These are phyloP conservation scores for Chaitophorus viminalis DNA, from an alignment of 2,888 invertebrate genomes.

Conservation along the genomic window DNA sequence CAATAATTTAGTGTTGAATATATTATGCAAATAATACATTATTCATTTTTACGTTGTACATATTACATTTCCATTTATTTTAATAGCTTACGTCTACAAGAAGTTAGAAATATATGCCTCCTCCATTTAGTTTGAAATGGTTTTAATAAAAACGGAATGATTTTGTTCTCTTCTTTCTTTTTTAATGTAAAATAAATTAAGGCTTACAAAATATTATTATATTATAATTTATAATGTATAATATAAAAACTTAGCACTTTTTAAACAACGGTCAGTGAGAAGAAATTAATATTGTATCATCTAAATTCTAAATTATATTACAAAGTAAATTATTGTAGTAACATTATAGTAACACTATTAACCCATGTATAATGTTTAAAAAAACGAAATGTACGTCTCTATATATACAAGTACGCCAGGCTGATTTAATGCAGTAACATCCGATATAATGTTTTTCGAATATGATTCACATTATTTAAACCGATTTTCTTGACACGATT, in stretches of 20 bases:
- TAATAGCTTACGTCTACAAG: not conserved
- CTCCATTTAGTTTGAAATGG: not conserved
- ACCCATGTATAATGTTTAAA: too few relatives aligned
- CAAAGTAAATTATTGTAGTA: not conserved
- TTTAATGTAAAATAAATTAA: not conserved
- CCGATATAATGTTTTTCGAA: not conserved
- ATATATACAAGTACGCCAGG: not conserved
- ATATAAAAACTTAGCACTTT: not conserved
- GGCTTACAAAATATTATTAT: not conserved
- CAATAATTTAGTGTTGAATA: not conserved
- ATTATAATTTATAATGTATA: too few relatives aligned
- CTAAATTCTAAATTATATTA: not conserved
- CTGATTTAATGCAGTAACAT: slow-evolving; percentile 4
- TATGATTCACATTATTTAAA: not conserved
- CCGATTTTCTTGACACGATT: not conserved
- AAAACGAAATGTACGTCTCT: not conserved
- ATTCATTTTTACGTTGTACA: not conserved
- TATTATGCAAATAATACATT: not conserved
- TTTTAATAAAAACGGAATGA: not conserved
- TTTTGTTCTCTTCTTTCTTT: not conserved
- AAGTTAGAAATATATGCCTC: not conserved
- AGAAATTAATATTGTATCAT: not conserved
- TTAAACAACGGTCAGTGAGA: not conserved
- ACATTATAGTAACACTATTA: too few relatives aligned
- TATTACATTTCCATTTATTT: not conserved